Evolutionary conservation across 2,888 invertebrate genomes (phyloP).

Genomic region (Tiliacea citrago): DNA sequence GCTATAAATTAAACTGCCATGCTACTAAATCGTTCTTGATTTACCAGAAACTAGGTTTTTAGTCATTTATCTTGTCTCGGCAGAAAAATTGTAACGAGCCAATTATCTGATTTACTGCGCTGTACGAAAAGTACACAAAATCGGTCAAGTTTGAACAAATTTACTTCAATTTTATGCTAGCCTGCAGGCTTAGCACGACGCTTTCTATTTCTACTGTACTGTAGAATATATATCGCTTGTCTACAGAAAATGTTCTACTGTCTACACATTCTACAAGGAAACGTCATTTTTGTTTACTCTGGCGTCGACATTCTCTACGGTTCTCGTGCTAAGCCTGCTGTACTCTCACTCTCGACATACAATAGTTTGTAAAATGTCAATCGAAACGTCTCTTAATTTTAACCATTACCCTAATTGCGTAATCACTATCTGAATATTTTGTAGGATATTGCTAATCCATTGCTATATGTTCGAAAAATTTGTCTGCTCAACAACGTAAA

Average conservation of each 20-base stretch:
- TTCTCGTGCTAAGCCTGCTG: too few relatives aligned
- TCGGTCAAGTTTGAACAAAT: not conserved
- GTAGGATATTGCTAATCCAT: too few relatives aligned
- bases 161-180: not conserved
- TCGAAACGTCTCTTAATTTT: not conserved
- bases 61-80: conserved; percentile 29
- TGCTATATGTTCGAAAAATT: too few relatives aligned
- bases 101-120: conserved; percentile 19
- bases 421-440: too few relatives aligned
- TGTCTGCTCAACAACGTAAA: too few relatives aligned
- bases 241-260: too few relatives aligned
- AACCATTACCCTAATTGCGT: not conserved
- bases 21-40: conserved; percentile 28
- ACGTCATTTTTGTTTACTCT: too few relatives aligned
- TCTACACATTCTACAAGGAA: too few relatives aligned
- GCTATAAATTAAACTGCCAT: conserved; percentile 38
- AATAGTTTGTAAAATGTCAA: not conserved
- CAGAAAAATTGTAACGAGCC: conserved; percentile 20
- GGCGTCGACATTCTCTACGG: too few relatives aligned
- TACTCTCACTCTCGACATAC: not conserved
- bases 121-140: conserved; percentile 1
- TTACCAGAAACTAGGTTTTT: conserved; percentile 36
- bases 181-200: not conserved
- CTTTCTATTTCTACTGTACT: too few relatives aligned
- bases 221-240: too few relatives aligned